Evolutionary conservation across 1,140 invertebrate species (phyloP).

Genomic region (Calephelis nemesis): DNA sequence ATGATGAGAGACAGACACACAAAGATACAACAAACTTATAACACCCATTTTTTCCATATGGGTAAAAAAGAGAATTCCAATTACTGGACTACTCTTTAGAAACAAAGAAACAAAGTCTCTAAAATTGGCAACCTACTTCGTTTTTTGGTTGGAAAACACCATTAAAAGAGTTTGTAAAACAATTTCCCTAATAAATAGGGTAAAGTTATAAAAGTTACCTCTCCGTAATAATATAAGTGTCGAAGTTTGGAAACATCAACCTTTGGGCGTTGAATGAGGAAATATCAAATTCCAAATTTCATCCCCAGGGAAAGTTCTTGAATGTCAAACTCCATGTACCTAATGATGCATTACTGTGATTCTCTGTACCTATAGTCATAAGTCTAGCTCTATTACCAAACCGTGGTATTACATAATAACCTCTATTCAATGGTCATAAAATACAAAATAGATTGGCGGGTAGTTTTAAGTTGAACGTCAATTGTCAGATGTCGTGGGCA

Average conservation of each 20-base stretch:
- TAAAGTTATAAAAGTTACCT: constrained; percentile 1
- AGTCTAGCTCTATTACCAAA: constrained; percentile 1
- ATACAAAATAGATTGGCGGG: neutral
- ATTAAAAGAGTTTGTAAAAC: too few species aligned
- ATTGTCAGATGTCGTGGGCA: constrained; percentile 20
- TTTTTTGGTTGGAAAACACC: too few species aligned
- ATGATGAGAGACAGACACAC: too few species aligned
- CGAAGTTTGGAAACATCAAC: constrained; percentile 28
- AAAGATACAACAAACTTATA: too few species aligned
- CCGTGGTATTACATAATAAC: neutral
- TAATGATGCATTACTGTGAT: constrained; percentile 74
- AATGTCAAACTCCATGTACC: constrained; percentile 69
- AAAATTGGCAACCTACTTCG: too few species aligned
- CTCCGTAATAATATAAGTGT: neutral
- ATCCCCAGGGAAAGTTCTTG: constrained; percentile 47
- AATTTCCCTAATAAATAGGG: neutral
- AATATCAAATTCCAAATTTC: constrained; percentile 67
- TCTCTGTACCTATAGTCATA: constrained; percentile 31
- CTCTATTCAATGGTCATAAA: neutral
- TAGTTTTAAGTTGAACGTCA: neutral
- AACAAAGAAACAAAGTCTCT: too few species aligned
- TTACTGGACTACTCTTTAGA: too few species aligned
- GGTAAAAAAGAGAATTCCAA: too few species aligned
- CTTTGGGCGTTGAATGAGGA: constrained; percentile 34
- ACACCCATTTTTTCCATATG: too few species aligned